Conservation (phyloP, 2,113 vertebrate genomes). For the Anseranas semipalmata region DNA sequence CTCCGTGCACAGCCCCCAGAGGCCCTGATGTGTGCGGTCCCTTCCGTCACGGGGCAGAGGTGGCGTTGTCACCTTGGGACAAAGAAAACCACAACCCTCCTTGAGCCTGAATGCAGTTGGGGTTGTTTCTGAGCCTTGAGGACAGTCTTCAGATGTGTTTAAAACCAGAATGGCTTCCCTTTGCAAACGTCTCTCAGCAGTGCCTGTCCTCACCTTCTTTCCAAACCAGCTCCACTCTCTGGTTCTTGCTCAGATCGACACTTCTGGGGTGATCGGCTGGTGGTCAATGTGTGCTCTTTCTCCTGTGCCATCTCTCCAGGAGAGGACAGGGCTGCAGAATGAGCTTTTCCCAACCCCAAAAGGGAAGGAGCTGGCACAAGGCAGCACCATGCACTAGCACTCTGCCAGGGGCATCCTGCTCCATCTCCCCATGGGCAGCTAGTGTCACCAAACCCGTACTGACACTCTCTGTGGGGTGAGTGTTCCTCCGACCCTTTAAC, state of each 20-base stretch:
- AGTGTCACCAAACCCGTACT: neutral
- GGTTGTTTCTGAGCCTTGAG: neutral
- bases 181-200: neutral
- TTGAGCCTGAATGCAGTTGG: fast-evolving
- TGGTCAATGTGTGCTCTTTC: fast-evolving
- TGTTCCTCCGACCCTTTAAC: neutral
- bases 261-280: fast-evolving
- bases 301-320: neutral
- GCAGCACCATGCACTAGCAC: fast-evolving
- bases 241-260: neutral
- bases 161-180: neutral
- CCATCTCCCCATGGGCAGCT: neutral
- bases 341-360: neutral
- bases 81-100: no score
- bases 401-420: neutral
- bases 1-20: neutral
- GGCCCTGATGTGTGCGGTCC: fast-evolving
- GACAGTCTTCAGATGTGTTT: neutral
- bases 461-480: neutral
- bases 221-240: neutral
- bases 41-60: neutral
- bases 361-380: neutral
- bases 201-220: neutral
- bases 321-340: neutral
- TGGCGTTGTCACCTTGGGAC: neutral